These are phyloP conservation scores for Caenorhabditis auriculariae DNA, from an alignment of 2,888 invertebrate species.

Conservation along the genomic window DNA sequence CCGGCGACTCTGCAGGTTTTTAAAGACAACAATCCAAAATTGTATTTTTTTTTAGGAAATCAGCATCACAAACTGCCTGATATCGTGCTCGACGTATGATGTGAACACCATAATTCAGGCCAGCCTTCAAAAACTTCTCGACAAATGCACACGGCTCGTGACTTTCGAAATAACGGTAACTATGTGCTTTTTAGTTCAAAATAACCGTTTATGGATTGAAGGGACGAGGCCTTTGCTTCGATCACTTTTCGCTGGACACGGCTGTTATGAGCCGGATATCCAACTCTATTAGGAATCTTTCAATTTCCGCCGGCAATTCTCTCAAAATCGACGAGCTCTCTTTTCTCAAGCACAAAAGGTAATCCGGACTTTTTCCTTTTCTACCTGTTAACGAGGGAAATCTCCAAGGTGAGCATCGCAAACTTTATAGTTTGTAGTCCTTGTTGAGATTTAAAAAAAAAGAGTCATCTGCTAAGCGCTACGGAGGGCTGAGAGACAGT, in stretches of 20 bases:
- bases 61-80: slow-evolving; percentile 20
- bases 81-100: slow-evolving; percentile 23
- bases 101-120: slow-evolving; percentile 15
- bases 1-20: slow-evolving; percentile 17
- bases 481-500: too few species aligned
- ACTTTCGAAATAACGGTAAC: slow-evolving; percentile 17
- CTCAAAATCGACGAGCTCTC: slow-evolving; percentile 14
- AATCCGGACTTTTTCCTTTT: background rate
- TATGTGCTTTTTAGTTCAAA: too few species aligned
- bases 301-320: slow-evolving; percentile 19
- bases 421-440: too few species aligned
- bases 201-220: background rate
- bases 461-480: too few species aligned
- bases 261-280: slow-evolving; percentile 13
- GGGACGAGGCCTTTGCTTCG: slow-evolving; percentile 12
- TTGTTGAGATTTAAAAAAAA: too few species aligned
- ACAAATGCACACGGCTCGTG: slow-evolving; percentile 8
- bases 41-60: too few species aligned
- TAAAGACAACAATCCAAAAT: too few species aligned
- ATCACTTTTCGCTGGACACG: slow-evolving; percentile 20
- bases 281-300: slow-evolving; percentile 15
- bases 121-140: slow-evolving; percentile 14
- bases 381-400: background rate
- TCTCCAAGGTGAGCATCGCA: too few species aligned
- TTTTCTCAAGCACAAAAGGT: slow-evolving; percentile 21